phyloP scores from a whole-genome alignment of 92 coral and sea anemone species.

The Metridium senile region DNA sequence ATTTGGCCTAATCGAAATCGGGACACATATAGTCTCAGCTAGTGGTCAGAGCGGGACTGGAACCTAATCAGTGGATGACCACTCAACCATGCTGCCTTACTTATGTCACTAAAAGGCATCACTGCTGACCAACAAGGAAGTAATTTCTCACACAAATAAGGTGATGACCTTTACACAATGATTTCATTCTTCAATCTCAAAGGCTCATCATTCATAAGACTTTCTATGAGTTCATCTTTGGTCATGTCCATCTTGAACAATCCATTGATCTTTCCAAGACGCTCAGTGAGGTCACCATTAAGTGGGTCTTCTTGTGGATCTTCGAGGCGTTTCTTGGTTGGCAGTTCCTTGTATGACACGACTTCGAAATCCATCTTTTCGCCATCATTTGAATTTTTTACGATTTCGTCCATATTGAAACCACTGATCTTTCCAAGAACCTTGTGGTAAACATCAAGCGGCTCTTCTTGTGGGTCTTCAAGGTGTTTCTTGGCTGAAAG shows the following conservation, averaged over 20 bases:
- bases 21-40: too few relatives aligned
- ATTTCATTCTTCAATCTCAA: conserved; percentile 21
- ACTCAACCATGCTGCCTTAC: too few relatives aligned
- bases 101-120: too few relatives aligned
- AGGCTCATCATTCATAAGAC: conserved; percentile 26
- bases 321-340: not conserved
- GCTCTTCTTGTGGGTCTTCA: too few relatives aligned
- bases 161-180: not conserved
- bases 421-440: not conserved
- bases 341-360: not conserved
- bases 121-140: not conserved
- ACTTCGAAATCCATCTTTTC: not conserved
- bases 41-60: too few relatives aligned
- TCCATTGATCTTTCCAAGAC: not conserved
- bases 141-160: not conserved
- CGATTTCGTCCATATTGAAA: conserved; percentile 1
- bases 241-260: not conserved
- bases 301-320: too few relatives aligned
- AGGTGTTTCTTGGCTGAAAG: not conserved
- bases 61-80: too few relatives aligned
- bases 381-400: conserved; percentile 16
- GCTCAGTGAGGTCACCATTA: too few relatives aligned
- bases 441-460: too few relatives aligned
- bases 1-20: too few relatives aligned
- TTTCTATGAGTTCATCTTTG: conserved; percentile 1